Evolutionary conservation across 53 echinoderm and acorn worm species (phyloP), one percentile per base, ranked within the genome.

Genomic region (Astropecten irregularis): DNA sequence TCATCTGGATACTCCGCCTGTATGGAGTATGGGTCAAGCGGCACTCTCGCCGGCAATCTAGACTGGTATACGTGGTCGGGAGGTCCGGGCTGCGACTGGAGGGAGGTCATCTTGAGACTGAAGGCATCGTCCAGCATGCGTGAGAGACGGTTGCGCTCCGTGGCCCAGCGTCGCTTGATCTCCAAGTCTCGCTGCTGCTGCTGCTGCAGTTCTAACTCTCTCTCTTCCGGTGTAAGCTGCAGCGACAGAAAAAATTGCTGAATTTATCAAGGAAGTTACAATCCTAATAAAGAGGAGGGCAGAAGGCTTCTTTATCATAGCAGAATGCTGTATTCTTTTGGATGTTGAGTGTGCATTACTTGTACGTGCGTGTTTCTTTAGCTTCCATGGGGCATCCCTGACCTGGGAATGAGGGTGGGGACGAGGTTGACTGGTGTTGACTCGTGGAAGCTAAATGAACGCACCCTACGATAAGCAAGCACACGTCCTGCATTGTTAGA

Each of bases 71-170:
- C n/a, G 9, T 44, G 26, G 29, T 22, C 33, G 4, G 71, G 71
- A 22, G 71, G 53, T 49, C 52, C 8, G 9, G 55, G 13, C n/a
- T 34, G 55, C n/a, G 59, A 70, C 0, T 48, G 58, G 21, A 84
- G 49, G 21, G 69, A 71, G 0, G 26, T 27, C 57, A 84, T 66
- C 46, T 69, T 57, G 26, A 84, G 58, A 44, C 59, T 48, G 66
- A 70, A 84, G 16, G 84, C 84, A 28, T 84, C 84, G 40, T 84
- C 84, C 11, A 84, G 60, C 71, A 84, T 48, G 40, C 71, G 69
- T n/a, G 69, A 70, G 6, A 84, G 84, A 54, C 23, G 54, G 3
- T 84, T 69, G 1, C 84, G 63, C 21, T 84, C 84, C 38, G 40
- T 53, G 3, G 59, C 84, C 84, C 84, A 84, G 1, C 71, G 53